Evolutionary conservation across 2,113 vertebrate species (phyloP).

Genomic region (Cebidichthys violaceus): DNA sequence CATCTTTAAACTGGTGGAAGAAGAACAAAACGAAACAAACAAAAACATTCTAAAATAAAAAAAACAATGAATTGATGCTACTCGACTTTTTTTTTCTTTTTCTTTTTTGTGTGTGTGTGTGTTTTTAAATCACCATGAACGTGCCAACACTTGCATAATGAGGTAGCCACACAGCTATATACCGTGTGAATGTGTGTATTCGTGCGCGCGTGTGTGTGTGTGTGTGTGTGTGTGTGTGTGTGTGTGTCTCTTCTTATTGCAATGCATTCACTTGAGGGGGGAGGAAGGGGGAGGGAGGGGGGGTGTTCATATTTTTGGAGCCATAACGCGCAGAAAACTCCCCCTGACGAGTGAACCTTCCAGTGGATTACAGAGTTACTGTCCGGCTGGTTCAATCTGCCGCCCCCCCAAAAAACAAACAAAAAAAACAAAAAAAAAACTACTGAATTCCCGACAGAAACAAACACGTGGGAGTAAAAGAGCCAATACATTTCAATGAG

Average conservation of each 20-base stretch:
- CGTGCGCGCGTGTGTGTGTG: slow-evolving; percentile 59
- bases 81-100: slow-evolving; percentile 51
- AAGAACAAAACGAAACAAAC: slow-evolving; percentile 33
- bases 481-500: slow-evolving; percentile 68
- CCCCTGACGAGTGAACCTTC: slow-evolving; percentile 82
- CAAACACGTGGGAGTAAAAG: slow-evolving; percentile 68
- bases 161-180: slow-evolving; percentile 91
- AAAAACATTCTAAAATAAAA: slow-evolving; percentile 48
- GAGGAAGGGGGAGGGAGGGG: neutral
- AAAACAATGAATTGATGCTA: slow-evolving; percentile 12
- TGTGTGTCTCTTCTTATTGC: slow-evolving; percentile 83
- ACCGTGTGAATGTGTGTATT: slow-evolving; percentile 72
- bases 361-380: slow-evolving; percentile 70
- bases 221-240: slow-evolving; percentile 46
- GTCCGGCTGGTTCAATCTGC: neutral
- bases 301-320: slow-evolving; percentile 36
- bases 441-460: slow-evolving; percentile 22
- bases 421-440: neutral
- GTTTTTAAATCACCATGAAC: slow-evolving; percentile 70
- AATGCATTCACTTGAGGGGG: slow-evolving; percentile 74
- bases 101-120: slow-evolving; percentile 27
- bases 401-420: neutral
- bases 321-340: slow-evolving; percentile 67
- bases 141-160: slow-evolving; percentile 86
- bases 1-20: slow-evolving; percentile 50